Evolutionary conservation across 2,888 invertebrate species (phyloP), one percentile per base, ranked within the genome.

Genomic region (Pocota personata): DNA sequence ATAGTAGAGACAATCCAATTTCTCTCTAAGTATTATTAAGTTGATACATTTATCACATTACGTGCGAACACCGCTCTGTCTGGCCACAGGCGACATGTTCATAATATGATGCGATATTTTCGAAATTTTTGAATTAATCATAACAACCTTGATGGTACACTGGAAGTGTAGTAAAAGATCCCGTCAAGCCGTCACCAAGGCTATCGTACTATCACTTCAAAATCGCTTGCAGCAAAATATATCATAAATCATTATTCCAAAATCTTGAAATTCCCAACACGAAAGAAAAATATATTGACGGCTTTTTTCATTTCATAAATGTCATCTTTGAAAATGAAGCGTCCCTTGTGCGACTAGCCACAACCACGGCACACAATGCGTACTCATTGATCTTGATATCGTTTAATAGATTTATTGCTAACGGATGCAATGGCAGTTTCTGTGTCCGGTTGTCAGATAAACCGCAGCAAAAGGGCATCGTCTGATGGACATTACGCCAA

Each of bases 391-490:
- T 75, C 55, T 35, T 64, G 43, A 64, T 35, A 55, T 75, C 52
- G 40, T 30, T 43, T 52, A 35, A 64, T 64, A 75, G 55, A 75
- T 75, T 75, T 75, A 64, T 75, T 75, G 43, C 30, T 75, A 46
- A 43, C 52, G 73, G 62, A 75, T 64, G 62, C 52, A 21, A 6
- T 37, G 60, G n/a, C 73, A 52, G 19, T 52, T 10, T 35, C 35
- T 52, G 52, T 55, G 52, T 55, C 40, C 30, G 73, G 30, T 40
- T 46, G 40, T 27, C 24, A 32, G 27, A 57, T 58, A 50, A 46
- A 32, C n/a, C 30, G 57, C 43, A 46, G 55, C 48, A 32, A 48
- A 72, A 58, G 16, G 12, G 19, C 35, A 21, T 14, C 35, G 16
- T n/a, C 14, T 27, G 58, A 37, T 46, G 48, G 48, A 24, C 46